A percentile compares a stretch with the other conserved stretches of the same genome.
Evolutionary conservation across 2,888 invertebrate species (phyloP).

Genomic region (Dioctria rufipes): DNA sequence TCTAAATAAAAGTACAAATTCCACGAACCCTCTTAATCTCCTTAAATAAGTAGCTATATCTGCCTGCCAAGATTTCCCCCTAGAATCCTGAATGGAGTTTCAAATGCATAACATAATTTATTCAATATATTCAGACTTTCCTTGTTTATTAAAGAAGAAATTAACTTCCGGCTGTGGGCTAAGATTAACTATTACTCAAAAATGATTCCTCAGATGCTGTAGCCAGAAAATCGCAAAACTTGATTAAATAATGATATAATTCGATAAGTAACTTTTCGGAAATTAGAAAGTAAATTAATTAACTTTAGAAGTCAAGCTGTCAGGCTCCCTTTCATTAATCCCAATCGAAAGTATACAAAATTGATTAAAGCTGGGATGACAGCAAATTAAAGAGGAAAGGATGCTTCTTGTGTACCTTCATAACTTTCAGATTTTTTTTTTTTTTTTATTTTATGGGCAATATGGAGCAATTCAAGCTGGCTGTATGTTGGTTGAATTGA

Average conservation of each 20-base stretch:
- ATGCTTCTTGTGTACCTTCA: neutral
- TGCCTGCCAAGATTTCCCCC: too few species aligned
- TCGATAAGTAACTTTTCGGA: neutral
- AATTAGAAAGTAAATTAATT: slow-evolving; percentile 14
- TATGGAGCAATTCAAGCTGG: slow-evolving; percentile 24
- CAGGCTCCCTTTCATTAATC: neutral
- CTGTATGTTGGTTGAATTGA: neutral
- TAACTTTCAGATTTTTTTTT: neutral
- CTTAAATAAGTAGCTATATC: too few species aligned
- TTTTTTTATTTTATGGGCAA: neutral
- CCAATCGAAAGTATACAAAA: neutral
- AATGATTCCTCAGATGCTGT: neutral
- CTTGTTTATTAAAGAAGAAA: too few species aligned
- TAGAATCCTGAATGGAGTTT: too few species aligned
- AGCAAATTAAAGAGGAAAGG: neutral
- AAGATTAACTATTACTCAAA: too few species aligned
- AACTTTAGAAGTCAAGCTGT: neutral
- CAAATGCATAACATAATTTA: too few species aligned
- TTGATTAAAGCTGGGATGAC: slow-evolving; percentile 1
- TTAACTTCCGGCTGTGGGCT: too few species aligned
- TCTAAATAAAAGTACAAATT: too few species aligned
- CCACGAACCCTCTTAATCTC: too few species aligned
- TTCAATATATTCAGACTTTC: too few species aligned
- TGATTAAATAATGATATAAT: neutral
- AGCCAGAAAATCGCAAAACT: neutral